phyloP scores from a whole-genome alignment of 2,113 vertebrate genomes.

The Dascyllus trimaculatus region DNA sequence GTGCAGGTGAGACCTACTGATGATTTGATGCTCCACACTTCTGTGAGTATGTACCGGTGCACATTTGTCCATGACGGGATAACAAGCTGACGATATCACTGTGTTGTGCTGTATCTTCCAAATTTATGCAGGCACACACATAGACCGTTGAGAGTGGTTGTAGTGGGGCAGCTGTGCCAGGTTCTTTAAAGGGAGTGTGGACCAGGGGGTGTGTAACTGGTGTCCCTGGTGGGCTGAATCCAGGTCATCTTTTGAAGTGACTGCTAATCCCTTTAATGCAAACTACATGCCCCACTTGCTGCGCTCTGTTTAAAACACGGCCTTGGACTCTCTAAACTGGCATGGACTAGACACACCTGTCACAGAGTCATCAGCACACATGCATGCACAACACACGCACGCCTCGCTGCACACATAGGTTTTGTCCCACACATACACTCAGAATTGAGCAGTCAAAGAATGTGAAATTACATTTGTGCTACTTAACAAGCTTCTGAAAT shows the following conservation, averaged over 20 bases:
- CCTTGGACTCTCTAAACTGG: constrained; percentile 83
- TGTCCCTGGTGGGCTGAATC: constrained; percentile 88
- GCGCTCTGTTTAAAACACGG: constrained; percentile 84
- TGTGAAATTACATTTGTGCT: constrained; percentile 7
- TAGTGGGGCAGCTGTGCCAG: constrained; percentile 83
- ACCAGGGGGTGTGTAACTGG: constrained; percentile 85
- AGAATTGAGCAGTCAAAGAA: background rate
- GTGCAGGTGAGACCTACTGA: constrained; percentile 45
- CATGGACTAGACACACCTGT: constrained; percentile 85
- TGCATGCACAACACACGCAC: constrained; percentile 44
- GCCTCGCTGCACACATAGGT: constrained; percentile 25
- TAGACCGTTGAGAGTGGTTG: constrained; percentile 73
- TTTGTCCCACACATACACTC: background rate
- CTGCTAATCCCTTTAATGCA: constrained; percentile 89
- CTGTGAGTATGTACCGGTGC: constrained; percentile 36
- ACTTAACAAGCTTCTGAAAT: constrained; percentile 18
- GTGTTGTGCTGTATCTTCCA: constrained; percentile 55
- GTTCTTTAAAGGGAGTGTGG: constrained; percentile 85
- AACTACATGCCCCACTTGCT: constrained; percentile 88
- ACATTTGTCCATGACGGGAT: constrained; percentile 55
- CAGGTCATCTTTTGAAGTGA: constrained; percentile 89
- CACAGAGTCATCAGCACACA: constrained; percentile 66
- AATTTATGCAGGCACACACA: constrained; percentile 70
- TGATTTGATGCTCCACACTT: constrained; percentile 36
- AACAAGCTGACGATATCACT: constrained; percentile 65